Conservation (phyloP, 2,888 invertebrate species). For the Eucera pruinosa region DNA sequence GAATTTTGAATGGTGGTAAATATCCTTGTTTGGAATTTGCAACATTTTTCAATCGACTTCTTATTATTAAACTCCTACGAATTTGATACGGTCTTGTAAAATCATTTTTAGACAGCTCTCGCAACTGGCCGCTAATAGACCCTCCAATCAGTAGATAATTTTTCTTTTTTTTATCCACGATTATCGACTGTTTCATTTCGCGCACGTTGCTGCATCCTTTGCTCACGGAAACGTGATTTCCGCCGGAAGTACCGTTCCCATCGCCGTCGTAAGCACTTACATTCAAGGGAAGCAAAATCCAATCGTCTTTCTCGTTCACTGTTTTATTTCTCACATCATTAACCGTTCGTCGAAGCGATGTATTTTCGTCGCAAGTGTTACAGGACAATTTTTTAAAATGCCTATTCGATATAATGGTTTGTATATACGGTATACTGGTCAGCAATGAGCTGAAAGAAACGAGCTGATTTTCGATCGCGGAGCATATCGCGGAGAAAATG, state of each 20-base stretch:
- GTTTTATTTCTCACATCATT: constrained; percentile 4
- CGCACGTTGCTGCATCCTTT: not conserved
- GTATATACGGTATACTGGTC: constrained; percentile 41
- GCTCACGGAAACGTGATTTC: constrained; percentile 3
- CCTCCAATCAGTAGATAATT: constrained; percentile 34
- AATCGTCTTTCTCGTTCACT: not conserved
- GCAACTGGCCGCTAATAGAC: constrained; percentile 26
- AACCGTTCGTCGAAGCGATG: not conserved
- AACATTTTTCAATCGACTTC: constrained; percentile 68
- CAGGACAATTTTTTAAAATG: not conserved
- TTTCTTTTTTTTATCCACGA: constrained; percentile 33
- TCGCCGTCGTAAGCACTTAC: not conserved
- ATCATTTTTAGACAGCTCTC: constrained; percentile 14
- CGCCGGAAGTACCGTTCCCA: not conserved
- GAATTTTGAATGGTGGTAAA: constrained; percentile 26
- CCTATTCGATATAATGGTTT: constrained; percentile 14
- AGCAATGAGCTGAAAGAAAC: constrained; percentile 30
- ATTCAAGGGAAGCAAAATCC: constrained; percentile 10
- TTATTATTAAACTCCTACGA: constrained; percentile 67
- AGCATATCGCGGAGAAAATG: constrained; percentile 43
- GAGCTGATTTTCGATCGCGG: constrained; percentile 34
- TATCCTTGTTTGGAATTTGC: not conserved
- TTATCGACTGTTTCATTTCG: constrained; percentile 55
- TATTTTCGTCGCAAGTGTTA: not conserved
- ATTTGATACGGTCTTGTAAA: constrained; percentile 48